Evolutionary conservation across 1,140 invertebrate genomes (phyloP).

Genomic region (Ooceraea biroi): DNA sequence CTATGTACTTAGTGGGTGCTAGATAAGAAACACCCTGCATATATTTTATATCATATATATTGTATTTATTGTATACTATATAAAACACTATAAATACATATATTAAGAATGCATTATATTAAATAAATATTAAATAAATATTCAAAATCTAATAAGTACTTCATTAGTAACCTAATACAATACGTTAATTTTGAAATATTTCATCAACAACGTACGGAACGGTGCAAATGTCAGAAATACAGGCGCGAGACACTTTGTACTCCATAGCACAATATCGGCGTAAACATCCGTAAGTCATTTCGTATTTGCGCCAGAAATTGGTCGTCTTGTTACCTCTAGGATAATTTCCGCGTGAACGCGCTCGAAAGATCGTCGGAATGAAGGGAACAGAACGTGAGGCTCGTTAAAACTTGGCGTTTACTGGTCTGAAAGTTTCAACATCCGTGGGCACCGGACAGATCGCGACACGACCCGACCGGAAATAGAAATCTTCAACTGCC

Average conservation of each 20-base stretch:
- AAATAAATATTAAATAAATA: too few species aligned
- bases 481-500: conserved; percentile 16
- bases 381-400: conserved; percentile 23
- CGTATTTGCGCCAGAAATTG: conserved; percentile 23
- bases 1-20: too few species aligned
- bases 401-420: conserved; percentile 71
- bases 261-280: background rate
- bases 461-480: background rate
- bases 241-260: background rate
- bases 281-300: conserved; percentile 18
- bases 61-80: too few species aligned
- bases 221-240: background rate
- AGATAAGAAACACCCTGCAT: too few species aligned
- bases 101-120: too few species aligned
- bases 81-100: too few species aligned
- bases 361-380: conserved; percentile 20
- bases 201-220: background rate
- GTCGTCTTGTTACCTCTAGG: background rate
- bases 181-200: too few species aligned
- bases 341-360: conserved; percentile 44
- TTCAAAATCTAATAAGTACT: too few species aligned
- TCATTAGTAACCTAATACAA: too few species aligned
- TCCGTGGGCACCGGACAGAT: conserved; percentile 1
- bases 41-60: too few species aligned
- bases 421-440: conserved; percentile 54